Evolutionary conservation across 1,140 invertebrate genomes (phyloP).

Genomic region (Danaus melanippus): DNA sequence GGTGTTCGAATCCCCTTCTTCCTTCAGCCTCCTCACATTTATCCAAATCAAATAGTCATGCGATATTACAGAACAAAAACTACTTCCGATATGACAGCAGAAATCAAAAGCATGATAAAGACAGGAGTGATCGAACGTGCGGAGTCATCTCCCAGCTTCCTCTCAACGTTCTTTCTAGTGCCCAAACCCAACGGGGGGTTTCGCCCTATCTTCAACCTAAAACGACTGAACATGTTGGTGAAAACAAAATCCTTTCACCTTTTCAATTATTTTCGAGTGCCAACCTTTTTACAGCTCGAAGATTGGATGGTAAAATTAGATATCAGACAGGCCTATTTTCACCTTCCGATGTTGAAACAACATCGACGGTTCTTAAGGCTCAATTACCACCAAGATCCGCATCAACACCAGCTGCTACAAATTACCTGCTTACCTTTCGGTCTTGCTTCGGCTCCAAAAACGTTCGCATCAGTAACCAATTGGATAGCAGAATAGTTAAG

Average conservation of each 20-base stretch:
- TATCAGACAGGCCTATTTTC: constrained; percentile 16
- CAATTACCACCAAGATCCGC: constrained; percentile 3
- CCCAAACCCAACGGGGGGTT: constrained; percentile 12
- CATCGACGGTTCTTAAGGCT: constrained; percentile 11
- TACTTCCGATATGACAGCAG: neutral
- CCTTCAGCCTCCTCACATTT: constrained; percentile 10
- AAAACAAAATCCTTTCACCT: constrained; percentile 10
- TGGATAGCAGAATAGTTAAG: constrained; percentile 21
- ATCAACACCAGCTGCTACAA: constrained; percentile 1
- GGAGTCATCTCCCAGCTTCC: constrained; percentile 5
- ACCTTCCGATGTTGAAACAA: constrained; percentile 7
- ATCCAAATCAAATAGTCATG: constrained; percentile 3
- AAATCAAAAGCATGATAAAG: constrained; percentile 13
- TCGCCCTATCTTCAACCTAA: constrained; percentile 13
- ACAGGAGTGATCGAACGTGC: neutral
- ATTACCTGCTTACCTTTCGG: constrained; percentile 15
- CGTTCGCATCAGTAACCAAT: constrained; percentile 18
- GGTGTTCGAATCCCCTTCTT: constrained; percentile 16
- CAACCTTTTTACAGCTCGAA: constrained; percentile 12
- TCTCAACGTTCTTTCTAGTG: constrained; percentile 8
- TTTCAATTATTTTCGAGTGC: constrained; percentile 7
- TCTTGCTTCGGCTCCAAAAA: constrained; percentile 11
- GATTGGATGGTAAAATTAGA: constrained; percentile 23
- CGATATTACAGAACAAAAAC: constrained; percentile 11
- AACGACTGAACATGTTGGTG: constrained; percentile 13